A percentile compares a stretch with the other conserved stretches of the same genome.
Conservation (phyloP, 2,797 vertebrate species). For the Sternarchorhynchus goeldii region DNA sequence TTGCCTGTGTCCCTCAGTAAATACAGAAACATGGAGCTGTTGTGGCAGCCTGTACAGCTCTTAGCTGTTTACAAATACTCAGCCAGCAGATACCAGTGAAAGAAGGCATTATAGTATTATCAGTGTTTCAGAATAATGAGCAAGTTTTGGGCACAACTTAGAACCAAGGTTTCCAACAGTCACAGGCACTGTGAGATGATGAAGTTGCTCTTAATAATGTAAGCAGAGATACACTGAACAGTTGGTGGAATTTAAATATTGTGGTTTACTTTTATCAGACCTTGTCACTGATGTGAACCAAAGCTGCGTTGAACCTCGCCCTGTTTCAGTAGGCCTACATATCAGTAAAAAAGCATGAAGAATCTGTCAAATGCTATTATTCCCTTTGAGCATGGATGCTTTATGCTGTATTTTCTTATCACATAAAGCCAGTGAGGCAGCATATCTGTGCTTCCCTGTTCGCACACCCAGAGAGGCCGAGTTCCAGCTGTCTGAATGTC, state of each 20-base stretch:
- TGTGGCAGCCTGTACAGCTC: not conserved
- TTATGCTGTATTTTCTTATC: slow-evolving; percentile 60
- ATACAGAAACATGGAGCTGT: slow-evolving; percentile 45
- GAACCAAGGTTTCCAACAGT: not conserved
- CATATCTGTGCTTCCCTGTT: slow-evolving; percentile 29
- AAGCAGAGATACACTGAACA: slow-evolving; percentile 22
- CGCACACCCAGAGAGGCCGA: slow-evolving; percentile 35
- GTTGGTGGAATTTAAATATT: slow-evolving; percentile 29
- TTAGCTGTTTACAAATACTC: too few relatives aligned
- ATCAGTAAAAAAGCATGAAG: slow-evolving; percentile 57
- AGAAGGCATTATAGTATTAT: too few relatives aligned
- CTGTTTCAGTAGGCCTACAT: slow-evolving; percentile 40
- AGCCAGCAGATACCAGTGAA: too few relatives aligned
- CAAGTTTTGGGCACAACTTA: not conserved
- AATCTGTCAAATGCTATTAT: slow-evolving; percentile 63
- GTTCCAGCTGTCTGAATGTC: slow-evolving; percentile 39
- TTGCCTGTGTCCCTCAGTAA: slow-evolving; percentile 50
- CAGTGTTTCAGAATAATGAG: not conserved
- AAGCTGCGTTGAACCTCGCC: slow-evolving; percentile 16
- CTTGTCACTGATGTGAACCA: slow-evolving; percentile 29
- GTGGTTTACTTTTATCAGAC: slow-evolving; percentile 33
- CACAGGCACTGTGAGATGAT: not conserved
- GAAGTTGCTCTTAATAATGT: not conserved
- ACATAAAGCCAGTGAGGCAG: slow-evolving; percentile 42
- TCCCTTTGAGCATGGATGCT: slow-evolving; percentile 59